A percentile compares a stretch with the other conserved stretches of the same genome.
These are phyloP conservation scores for Oppia nitens DNA, from an alignment of 1,140 invertebrate genomes.

Conservation along the genomic window DNA sequence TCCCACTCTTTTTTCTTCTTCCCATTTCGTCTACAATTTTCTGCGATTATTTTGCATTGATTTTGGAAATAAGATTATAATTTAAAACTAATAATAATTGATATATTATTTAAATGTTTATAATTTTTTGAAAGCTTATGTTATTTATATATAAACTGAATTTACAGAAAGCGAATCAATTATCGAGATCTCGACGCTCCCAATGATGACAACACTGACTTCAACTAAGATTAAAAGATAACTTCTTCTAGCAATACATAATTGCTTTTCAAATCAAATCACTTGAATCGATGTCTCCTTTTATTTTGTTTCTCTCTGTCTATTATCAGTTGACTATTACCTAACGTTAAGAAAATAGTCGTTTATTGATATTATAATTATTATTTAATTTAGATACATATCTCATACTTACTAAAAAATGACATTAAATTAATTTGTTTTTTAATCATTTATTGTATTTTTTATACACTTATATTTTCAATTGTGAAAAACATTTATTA, in stretches of 20 bases:
- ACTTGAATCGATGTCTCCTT: no score
- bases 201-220: neutral
- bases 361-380: no score
- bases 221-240: neutral
- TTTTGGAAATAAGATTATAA: neutral
- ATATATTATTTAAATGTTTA: neutral
- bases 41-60: neutral
- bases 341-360: no score
- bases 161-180: neutral
- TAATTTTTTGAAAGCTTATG: neutral
- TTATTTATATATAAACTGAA: neutral
- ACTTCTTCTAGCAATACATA: neutral
- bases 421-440: no score
- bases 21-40: neutral
- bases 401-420: no score
- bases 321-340: neutral
- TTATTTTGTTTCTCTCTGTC: neutral
- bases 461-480: no score
- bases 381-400: no score
- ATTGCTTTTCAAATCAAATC: neutral
- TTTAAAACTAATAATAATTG: neutral
- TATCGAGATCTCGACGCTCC: conserved; percentile 11
- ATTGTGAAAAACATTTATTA: no score
- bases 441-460: no score
- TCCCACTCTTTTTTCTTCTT: neutral